phyloP scores from a whole-genome alignment of 2,797 vertebrate genomes.

The Acanthurus lineatus region DNA sequence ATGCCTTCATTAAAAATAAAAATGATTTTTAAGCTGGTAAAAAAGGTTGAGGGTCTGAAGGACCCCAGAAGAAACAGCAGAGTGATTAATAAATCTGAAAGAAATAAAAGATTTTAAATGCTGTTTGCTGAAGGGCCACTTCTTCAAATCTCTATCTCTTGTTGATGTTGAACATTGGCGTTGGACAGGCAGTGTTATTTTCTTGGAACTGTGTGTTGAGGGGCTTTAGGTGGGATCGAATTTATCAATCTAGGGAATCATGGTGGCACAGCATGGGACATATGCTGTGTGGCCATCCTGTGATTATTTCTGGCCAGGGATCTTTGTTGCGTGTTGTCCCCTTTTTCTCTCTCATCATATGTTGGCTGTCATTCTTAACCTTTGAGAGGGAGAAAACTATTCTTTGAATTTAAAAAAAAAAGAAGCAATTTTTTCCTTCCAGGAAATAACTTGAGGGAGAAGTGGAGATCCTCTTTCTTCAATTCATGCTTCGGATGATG shows the following conservation, averaged over 20 bases:
- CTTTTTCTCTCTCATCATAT: background rate
- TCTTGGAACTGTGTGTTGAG: background rate
- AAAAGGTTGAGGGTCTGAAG: too few relatives aligned
- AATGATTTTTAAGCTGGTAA: too few relatives aligned
- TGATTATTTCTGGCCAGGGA: conserved; percentile 20
- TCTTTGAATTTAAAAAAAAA: background rate
- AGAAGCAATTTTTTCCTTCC: conserved; percentile 10
- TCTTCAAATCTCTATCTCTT: conserved; percentile 25
- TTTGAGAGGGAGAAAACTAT: conserved; percentile 14
- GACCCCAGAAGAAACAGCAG: background rate
- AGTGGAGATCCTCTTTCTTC: conserved; percentile 35
- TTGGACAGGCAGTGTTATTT: conserved; percentile 5
- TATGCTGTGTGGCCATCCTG: conserved; percentile 6
- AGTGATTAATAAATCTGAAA: background rate
- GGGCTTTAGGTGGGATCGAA: conserved; percentile 19
- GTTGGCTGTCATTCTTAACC: conserved; percentile 43
- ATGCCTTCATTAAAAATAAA: too few relatives aligned
- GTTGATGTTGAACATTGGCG: background rate
- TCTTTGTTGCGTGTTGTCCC: conserved; percentile 8
- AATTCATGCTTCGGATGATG: conserved; percentile 55
- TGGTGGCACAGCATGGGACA: background rate
- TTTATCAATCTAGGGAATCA: conserved; percentile 22
- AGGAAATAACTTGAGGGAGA: conserved; percentile 24
- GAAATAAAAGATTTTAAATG: background rate
- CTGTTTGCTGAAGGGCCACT: background rate